Evolutionary conservation across 2,888 invertebrate species (phyloP), one percentile per base, ranked within the genome.

Genomic region (Rhagonycha fulva): DNA sequence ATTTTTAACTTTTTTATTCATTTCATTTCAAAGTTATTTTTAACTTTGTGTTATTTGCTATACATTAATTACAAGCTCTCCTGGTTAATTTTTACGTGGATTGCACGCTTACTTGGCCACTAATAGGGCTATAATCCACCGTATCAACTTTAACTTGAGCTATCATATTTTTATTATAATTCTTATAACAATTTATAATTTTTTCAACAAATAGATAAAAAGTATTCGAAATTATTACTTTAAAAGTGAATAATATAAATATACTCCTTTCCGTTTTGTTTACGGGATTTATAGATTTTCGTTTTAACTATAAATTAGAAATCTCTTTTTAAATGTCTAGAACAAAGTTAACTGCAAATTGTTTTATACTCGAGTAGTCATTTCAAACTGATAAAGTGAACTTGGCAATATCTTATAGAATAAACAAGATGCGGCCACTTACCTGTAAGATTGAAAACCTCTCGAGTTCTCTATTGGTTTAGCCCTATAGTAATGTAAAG

Each of bases 401-500:
- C 78, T 80, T 76, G 78, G 72, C 75, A 79, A 80, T 78, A 78
- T 77, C 79, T 80, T 76, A 76, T 79, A 75, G 77, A 80, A 76
- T 75, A 70, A 75, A 75, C 78, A 73, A 75, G 76, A 76, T 63
- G 71, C 74, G 19, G 70, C 71, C 76, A 79, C 47, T 80, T 80
- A 80, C 77, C 32, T 71, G 71, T 47, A 74, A 79, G 80, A 78
- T 79, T 80, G 80, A 78, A 78, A 78, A 72, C 69, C 79, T 77
- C 80, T 80, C 79, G 78, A 75, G 70, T 70, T 62, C 75, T 70
- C 80, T 63, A 80, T 80, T 72, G 78, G 71, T 68, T 72, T 72
- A 26, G 75, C 77, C 76, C 76, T 79, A 79, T 77, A 78, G 79
- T 80, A 81, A 80, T 79, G 77, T 78, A 72, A 70, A 76, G 78